These are phyloP conservation scores for Xestoiulus laeticollis DNA, from an alignment of 2,888 invertebrate genomes.

Conservation along the genomic window DNA sequence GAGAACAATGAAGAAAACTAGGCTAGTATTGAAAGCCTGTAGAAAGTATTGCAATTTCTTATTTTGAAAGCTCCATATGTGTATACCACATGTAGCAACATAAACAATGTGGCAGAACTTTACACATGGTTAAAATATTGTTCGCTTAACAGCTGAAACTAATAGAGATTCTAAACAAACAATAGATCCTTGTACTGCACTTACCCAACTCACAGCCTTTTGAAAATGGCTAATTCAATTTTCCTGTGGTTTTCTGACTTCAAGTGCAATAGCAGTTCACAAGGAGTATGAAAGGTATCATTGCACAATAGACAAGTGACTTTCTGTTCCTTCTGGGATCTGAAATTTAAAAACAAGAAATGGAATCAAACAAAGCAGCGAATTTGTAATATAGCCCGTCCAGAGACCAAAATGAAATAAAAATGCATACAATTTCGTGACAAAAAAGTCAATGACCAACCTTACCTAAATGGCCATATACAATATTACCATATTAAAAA, in stretches of 20 bases:
- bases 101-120: background rate
- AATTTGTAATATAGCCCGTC: too few relatives aligned
- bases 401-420: too few relatives aligned
- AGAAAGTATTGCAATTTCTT: background rate
- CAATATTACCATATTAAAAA: too few relatives aligned
- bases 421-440: too few relatives aligned
- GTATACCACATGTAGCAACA: too few relatives aligned
- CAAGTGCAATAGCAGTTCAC: slow-evolving; percentile 31
- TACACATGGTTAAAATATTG: background rate
- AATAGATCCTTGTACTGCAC: background rate
- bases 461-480: too few relatives aligned
- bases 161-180: background rate
- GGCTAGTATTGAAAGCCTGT: background rate
- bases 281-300: background rate
- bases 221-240: background rate
- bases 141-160: background rate
- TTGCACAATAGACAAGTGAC: slow-evolving; percentile 30
- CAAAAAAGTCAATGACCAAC: too few relatives aligned
- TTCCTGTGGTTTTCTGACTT: background rate
- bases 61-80: background rate
- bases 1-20: background rate
- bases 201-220: background rate
- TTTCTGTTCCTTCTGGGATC: background rate
- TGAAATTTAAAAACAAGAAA: background rate
- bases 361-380: too few relatives aligned